A percentile compares a stretch with the other conserved stretches of the same genome.
phyloP scores from a whole-genome alignment of 2,797 vertebrate genomes.

The Siniperca scherzeri region DNA sequence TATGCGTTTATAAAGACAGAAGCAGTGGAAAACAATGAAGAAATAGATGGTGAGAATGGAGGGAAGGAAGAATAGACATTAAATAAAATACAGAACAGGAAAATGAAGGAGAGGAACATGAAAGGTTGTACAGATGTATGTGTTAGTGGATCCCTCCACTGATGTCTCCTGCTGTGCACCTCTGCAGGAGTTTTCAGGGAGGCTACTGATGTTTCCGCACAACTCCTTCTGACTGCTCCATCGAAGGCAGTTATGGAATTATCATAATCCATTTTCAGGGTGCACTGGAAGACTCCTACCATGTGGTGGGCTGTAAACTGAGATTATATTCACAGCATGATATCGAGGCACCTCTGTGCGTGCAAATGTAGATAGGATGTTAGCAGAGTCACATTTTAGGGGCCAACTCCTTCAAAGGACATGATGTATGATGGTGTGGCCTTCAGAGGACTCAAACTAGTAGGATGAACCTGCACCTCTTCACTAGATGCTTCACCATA shows the following conservation, averaged over 20 bases:
- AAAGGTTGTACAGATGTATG: constrained; percentile 41
- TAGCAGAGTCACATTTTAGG: constrained; percentile 24
- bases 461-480: neutral
- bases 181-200: constrained; percentile 55
- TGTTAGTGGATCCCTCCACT: constrained; percentile 46
- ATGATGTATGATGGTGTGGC: neutral
- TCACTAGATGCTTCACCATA: neutral
- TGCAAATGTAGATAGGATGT: constrained; percentile 54
- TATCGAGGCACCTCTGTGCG: constrained; percentile 50
- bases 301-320: constrained; percentile 70
- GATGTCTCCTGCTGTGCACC: constrained; percentile 54
- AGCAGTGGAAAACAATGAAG: constrained; percentile 16
- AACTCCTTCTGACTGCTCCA: constrained; percentile 48
- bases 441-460: constrained; percentile 19
- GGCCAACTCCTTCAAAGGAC: constrained; percentile 44
- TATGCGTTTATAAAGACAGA: constrained; percentile 26
- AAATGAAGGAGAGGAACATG: constrained; percentile 29
- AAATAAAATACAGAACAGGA: constrained; percentile 39
- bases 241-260: constrained; percentile 66
- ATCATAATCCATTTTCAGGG: constrained; percentile 80
- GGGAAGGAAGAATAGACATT: constrained; percentile 16
- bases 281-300: constrained; percentile 58
- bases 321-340: constrained; percentile 77
- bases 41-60: constrained; percentile 11
- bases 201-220: constrained; percentile 56